Conservation (phyloP, 2,797 vertebrate species). For the Arrhamphus sclerolepis region DNA sequence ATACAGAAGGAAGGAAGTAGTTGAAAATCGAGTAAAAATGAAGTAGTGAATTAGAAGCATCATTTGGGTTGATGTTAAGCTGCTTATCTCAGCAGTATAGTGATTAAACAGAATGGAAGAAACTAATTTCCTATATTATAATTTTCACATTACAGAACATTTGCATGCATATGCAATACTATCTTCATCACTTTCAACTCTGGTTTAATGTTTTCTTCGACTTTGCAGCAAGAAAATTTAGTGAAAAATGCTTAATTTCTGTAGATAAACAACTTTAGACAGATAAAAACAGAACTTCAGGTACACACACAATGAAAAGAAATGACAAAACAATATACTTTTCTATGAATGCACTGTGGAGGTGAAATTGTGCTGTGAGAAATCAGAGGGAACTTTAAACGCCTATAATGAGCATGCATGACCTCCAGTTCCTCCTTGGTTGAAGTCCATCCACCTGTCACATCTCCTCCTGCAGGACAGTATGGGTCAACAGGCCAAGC, state of each 20-base stretch:
- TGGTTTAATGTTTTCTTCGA: not conserved
- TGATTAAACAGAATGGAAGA: constrained; percentile 9
- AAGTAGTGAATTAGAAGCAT: too few species aligned
- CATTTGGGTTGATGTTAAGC: not conserved
- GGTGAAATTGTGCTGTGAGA: too few species aligned
- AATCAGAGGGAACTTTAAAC: too few species aligned
- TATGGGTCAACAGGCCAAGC: constrained; percentile 90
- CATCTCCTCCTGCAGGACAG: constrained; percentile 82
- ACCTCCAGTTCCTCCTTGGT: too few species aligned
- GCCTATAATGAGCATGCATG: too few species aligned
- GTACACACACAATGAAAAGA: too few species aligned
- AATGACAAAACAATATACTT: too few species aligned
- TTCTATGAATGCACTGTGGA: too few species aligned
- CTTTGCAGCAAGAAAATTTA: constrained; percentile 1
- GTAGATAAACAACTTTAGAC: not conserved
- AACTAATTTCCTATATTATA: constrained; percentile 5
- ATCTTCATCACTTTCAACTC: not conserved
- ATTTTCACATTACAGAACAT: not conserved
- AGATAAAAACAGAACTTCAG: too few species aligned
- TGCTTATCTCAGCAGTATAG: not conserved
- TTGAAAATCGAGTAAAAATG: not conserved
- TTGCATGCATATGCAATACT: constrained; percentile 16
- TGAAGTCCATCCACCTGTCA: too few species aligned
- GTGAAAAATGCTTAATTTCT: constrained; percentile 3
- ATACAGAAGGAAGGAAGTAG: not conserved